A percentile compares a stretch with the other conserved stretches of the same genome.
Evolutionary conservation across 2,888 invertebrate species (phyloP).

Genomic region (Shargacucullia verbasci): DNA sequence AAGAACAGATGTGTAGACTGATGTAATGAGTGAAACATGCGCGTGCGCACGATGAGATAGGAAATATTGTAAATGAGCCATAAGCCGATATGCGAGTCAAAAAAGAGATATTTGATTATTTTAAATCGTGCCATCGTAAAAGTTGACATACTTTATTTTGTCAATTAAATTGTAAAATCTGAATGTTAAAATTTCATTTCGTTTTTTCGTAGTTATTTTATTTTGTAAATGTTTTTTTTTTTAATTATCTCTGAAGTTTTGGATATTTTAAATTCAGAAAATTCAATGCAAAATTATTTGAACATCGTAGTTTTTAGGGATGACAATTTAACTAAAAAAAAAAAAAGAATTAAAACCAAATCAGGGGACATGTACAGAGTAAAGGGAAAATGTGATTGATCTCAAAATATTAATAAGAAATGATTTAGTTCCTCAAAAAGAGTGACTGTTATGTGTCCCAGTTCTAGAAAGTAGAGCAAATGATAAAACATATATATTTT

Average conservation of each 20-base stretch:
- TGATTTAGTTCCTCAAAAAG: constrained; percentile 80
- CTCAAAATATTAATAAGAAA: constrained; percentile 76
- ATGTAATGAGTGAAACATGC: background rate
- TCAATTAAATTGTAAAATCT: constrained; percentile 49
- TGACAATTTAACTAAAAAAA: constrained; percentile 40
- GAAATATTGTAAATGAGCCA: constrained; percentile 17
- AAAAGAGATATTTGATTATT: constrained; percentile 25
- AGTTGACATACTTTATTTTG: constrained; percentile 44
- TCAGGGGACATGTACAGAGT: constrained; percentile 65
- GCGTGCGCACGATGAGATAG: constrained; percentile 5
- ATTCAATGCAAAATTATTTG: constrained; percentile 24
- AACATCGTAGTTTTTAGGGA: constrained; percentile 32
- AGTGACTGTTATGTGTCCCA: constrained; percentile 71
- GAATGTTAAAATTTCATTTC: constrained; percentile 45
- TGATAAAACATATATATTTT: constrained; percentile 56
- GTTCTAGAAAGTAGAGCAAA: constrained; percentile 67
- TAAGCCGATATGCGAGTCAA: constrained; percentile 28
- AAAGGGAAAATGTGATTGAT: constrained; percentile 74
- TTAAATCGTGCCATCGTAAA: constrained; percentile 59
- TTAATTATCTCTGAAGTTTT: constrained; percentile 30
- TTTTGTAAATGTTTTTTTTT: constrained; percentile 40
- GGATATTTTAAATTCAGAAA: constrained; percentile 12
- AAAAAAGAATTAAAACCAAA: constrained; percentile 50
- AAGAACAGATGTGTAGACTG: no score
- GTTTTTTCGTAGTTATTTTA: constrained; percentile 48